Evolutionary conservation across 2,888 invertebrate genomes (phyloP).

Genomic region (Polymixis flavicincta): DNA sequence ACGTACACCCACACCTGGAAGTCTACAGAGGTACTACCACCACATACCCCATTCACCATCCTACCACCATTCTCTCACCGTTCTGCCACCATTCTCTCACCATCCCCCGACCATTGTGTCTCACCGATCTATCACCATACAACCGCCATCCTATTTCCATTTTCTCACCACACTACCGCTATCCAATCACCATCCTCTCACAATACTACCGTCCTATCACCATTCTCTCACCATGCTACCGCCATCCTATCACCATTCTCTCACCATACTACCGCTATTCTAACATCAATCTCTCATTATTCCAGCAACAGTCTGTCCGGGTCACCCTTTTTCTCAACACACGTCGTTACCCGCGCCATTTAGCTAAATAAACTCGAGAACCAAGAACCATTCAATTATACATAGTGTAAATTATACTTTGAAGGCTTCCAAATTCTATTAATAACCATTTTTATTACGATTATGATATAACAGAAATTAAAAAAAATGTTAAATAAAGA

Average conservation of each 20-base stretch:
- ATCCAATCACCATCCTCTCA: background rate
- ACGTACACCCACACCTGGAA: constrained; percentile 45
- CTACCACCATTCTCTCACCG: constrained; percentile 16
- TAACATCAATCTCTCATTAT: background rate
- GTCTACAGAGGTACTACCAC: constrained; percentile 53
- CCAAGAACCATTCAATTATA: constrained; percentile 23
- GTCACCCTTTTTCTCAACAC: background rate
- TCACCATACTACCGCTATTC: background rate
- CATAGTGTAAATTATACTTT: constrained; percentile 31
- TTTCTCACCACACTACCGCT: too few relatives aligned
- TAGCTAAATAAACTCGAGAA: constrained; percentile 33
- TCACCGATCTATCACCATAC: too few relatives aligned
- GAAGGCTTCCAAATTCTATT: too few relatives aligned
- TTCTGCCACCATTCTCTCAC: background rate
- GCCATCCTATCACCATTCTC: constrained; percentile 1
- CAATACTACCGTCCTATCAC: background rate
- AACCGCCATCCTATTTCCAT: too few relatives aligned
- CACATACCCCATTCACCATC: constrained; percentile 19
- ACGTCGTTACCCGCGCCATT: constrained; percentile 30
- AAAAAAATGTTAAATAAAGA: background rate
- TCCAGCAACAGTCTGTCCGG: background rate
- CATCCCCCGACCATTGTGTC: background rate
- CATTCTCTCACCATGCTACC: background rate
- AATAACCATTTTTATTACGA: too few relatives aligned
- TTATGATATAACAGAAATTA: background rate